Percentiles rank a stretch among this genome's conserved stretches.
These are phyloP conservation scores for Anabas testudineus DNA, from an alignment of 2,797 vertebrate species.

Conservation along the genomic window DNA sequence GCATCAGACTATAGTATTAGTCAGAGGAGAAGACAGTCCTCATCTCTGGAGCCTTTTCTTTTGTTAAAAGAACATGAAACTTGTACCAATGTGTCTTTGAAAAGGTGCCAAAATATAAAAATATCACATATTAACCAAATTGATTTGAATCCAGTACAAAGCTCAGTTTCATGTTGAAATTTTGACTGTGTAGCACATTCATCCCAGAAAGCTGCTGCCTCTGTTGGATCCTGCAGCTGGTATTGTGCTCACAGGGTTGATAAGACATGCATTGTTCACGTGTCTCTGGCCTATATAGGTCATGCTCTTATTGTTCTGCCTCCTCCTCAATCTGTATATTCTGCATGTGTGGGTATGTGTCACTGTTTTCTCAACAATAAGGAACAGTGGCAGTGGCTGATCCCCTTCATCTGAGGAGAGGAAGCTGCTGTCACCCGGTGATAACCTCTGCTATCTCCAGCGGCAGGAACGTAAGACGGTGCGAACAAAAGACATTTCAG, in stretches of 20 bases:
- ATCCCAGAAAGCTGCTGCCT: constrained; percentile 29
- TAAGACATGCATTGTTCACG: constrained; percentile 58
- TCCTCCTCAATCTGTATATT: constrained; percentile 21
- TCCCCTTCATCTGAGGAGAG: constrained; percentile 20
- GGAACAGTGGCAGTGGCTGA: constrained; percentile 14
- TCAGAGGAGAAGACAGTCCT: too few relatives aligned
- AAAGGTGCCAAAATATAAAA: too few relatives aligned
- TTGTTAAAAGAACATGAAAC: too few relatives aligned
- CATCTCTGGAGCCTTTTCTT: too few relatives aligned
- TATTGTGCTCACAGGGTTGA: constrained; percentile 40
- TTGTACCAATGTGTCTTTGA: too few relatives aligned
- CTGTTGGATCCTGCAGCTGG: constrained; percentile 54
- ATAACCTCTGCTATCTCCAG: neutral
- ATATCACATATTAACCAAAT: too few relatives aligned
- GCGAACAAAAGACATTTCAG: neutral
- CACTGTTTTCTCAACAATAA: constrained; percentile 25
- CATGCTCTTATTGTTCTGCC: constrained; percentile 52
- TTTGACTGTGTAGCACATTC: constrained; percentile 13
- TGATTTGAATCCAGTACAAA: too few relatives aligned
- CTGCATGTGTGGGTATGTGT: constrained; percentile 37
- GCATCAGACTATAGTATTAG: too few relatives aligned
- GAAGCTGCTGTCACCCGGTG: constrained; percentile 45
- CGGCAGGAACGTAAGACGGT: too few relatives aligned
- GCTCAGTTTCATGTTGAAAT: neutral
- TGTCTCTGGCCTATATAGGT: constrained; percentile 59